Evolutionary conservation across 2,888 invertebrate genomes (phyloP).

Genomic region (Eugnorisma glareosa): DNA sequence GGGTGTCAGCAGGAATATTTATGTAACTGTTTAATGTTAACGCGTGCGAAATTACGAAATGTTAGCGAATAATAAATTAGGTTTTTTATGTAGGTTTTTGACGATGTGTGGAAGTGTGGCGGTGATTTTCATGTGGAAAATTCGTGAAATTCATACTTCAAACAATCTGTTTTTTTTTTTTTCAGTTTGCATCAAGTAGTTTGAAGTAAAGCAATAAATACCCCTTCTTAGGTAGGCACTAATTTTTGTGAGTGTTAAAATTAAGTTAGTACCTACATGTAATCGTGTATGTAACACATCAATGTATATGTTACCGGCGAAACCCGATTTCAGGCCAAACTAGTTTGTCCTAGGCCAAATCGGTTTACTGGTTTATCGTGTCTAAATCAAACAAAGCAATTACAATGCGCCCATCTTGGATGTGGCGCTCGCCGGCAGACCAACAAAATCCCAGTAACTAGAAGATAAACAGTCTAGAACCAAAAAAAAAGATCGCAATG

Average conservation of each 20-base stretch:
- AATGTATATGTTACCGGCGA: no score
- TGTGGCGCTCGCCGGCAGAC: no score
- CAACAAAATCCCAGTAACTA: no score
- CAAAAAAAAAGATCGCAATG: no score
- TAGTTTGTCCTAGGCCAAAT: no score
- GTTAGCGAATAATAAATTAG: constrained; percentile 44
- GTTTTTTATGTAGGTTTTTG: constrained; percentile 10
- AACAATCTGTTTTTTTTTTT: not conserved
- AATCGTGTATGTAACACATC: not conserved
- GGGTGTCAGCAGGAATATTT: constrained; percentile 52
- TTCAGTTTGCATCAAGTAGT: not conserved
- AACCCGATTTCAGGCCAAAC: no score
- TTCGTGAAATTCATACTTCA: not conserved
- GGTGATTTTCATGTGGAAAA: not conserved
- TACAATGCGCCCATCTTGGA: no score
- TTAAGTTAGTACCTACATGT: not conserved
- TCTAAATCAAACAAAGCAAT: no score
- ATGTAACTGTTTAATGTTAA: constrained; percentile 50
- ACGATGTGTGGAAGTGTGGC: not conserved
- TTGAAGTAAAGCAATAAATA: not conserved
- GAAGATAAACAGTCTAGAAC: no score
- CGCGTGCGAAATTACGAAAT: constrained; percentile 52
- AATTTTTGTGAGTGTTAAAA: not conserved
- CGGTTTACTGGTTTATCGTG: no score
- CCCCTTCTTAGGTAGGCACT: not conserved